phyloP scores from a whole-genome alignment of 2,113 vertebrate genomes.

The Pionites leucogaster region DNA sequence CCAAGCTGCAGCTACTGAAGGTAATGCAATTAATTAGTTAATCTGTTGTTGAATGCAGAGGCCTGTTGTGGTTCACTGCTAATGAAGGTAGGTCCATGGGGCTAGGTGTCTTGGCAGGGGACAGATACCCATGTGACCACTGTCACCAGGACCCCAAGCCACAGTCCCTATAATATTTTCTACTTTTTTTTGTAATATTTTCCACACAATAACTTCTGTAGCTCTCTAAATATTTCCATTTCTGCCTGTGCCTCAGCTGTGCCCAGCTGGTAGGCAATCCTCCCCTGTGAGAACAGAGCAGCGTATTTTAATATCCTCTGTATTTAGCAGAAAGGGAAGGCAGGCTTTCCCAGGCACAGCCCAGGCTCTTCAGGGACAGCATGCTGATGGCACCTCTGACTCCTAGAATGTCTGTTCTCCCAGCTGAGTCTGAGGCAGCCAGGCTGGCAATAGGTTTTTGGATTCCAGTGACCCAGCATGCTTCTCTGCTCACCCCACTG shows the following conservation, averaged over 20 bases:
- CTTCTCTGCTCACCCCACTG: not conserved
- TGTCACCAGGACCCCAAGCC: not conserved
- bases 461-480: fast-evolving
- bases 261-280: not conserved
- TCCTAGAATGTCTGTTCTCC: not conserved
- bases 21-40: slow-evolving; percentile 40
- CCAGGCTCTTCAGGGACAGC: not conserved
- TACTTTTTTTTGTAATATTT: not conserved
- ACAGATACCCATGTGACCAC: fast-evolving
- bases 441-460: not conserved
- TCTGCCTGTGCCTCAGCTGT: not conserved
- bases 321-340: not conserved
- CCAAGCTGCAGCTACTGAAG: slow-evolving; percentile 85
- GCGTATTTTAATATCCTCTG: not conserved
- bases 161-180: fast-evolving
- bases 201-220: not conserved
- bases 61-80: not conserved
- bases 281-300: too few species aligned
- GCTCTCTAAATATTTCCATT: not conserved
- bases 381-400: fast-evolving
- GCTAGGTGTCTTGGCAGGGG: not conserved
- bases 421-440: fast-evolving
- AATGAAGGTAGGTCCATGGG: fast-evolving
- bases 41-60: fast-evolving
- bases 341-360: not conserved